Base-by-base conservation (phyloP, 2,888 invertebrate genomes). In the Mythimna ferrago region DNA sequence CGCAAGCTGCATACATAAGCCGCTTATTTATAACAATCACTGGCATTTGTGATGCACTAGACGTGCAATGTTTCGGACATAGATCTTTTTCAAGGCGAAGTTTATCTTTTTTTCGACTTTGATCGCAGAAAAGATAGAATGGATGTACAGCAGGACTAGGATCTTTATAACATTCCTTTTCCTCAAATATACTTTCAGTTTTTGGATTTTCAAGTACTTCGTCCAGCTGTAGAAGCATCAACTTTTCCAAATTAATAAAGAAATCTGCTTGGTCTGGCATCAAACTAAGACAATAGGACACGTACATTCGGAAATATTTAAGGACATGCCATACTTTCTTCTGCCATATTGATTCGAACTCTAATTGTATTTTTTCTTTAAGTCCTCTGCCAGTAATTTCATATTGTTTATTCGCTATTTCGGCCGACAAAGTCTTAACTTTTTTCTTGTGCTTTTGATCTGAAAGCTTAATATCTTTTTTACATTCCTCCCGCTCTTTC, bases 221-320 rank as follows among this genome's bases (percentile, higher is more conserved):
- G 68, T 90, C 91, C n/a, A 96, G 68, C 70, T 96, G 96, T 65
- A 95, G 64, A 81, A 95, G 80, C 94, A 96, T 92, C 57, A 96
- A 77, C 69, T 93, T 94, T 82, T 96, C 96, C 89, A 95, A 92
- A 67, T 95, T 93, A 41, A 94, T 88, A 80, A 96, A 95, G 83
- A 95, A 96, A 1, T 95, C 96, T 1, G 94, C 94, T 71, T 94
- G 90, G 41, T 93, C 92, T 4, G 96, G 96, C 67, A 95, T 70
- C 21, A 87, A 82, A 32, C 90, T 90, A 32, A 96, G 80, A 71
- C 93, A 93, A 82, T 92, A 94, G n/a, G 89, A 84, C 19, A 95
- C 91, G 81, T 94, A 95, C 68, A 90, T 82, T 88, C 95, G 95
- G 71, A 96, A 94, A 73, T 89, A 92, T 76, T 94, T 94, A 10